A percentile compares a stretch with the other conserved stretches of the same genome.
These are phyloP conservation scores for Bufo bufo DNA, from an alignment of 2,113 vertebrate genomes.

Conservation along the genomic window DNA sequence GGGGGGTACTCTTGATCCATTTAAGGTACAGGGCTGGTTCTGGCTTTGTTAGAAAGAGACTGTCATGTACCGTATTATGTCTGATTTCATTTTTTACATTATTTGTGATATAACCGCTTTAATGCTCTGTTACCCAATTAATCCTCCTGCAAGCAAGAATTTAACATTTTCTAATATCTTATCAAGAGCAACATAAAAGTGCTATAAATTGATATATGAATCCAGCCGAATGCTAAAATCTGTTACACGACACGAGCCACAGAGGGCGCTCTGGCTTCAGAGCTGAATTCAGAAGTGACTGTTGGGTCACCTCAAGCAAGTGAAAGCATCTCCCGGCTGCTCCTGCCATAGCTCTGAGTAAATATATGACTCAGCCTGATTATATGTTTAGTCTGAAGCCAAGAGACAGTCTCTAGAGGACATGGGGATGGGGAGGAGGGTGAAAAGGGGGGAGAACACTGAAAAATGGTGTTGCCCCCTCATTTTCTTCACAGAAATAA, in stretches of 20 bases:
- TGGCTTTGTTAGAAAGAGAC: too few species aligned
- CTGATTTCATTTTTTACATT: too few species aligned
- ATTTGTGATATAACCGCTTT: neutral
- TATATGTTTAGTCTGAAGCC: slow-evolving; percentile 65
- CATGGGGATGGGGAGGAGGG: slow-evolving; percentile 42
- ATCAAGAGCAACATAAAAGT: neutral
- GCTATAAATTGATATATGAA: neutral
- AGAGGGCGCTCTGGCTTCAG: slow-evolving; percentile 73
- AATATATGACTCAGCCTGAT: slow-evolving; percentile 65
- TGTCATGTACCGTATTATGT: too few species aligned
- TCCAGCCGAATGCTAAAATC: too few species aligned
- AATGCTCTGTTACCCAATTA: too few species aligned
- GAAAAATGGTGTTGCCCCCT: slow-evolving; percentile 52
- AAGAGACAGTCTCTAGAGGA: slow-evolving; percentile 58
- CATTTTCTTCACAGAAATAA: slow-evolving; percentile 42
- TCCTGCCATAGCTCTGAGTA: slow-evolving; percentile 64
- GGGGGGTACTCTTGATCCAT: too few species aligned
- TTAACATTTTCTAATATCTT: neutral
- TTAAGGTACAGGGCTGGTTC: too few species aligned
- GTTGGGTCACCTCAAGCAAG: slow-evolving; percentile 47
- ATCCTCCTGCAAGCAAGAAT: too few species aligned
- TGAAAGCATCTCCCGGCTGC: slow-evolving; percentile 50
- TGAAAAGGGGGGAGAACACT: slow-evolving; percentile 52
- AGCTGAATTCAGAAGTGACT: neutral
- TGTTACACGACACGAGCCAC: slow-evolving; percentile 58